Evolutionary conservation across 2,888 invertebrate species (phyloP), one percentile per base, ranked within the genome.

Genomic region (Drymonia ruficornis): DNA sequence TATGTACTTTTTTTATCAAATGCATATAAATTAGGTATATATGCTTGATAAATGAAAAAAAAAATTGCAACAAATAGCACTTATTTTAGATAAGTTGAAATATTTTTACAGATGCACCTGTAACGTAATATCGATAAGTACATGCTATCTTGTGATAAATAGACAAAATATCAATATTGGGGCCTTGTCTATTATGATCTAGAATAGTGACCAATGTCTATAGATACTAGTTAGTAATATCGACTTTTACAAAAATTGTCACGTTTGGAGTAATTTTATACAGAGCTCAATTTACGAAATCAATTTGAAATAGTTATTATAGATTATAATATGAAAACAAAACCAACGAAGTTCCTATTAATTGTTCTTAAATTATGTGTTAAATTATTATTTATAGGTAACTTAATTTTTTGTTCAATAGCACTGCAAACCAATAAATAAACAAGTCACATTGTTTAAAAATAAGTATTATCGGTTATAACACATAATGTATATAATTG

Each of bases 331-430:
- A 44, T 58, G 61, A 50, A 52, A 59, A 55, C 55, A 67, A 63
- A 59, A 58, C 49, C 58, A 63, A 69, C 58, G 34, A 62, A 73
- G 72, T 73, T 73, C 72, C 72, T 73, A 73, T 72, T 23, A 23
- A 23, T 73, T 66, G 59, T 61, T 64, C 49, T 53, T 59, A 62
- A 57, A 70, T 61, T 58, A 56, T 54, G 38, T 67, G 65, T 51
- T 47, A 34, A 12, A 34, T 42, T 16, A 54, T 49, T 63, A 54
- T 56, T 68, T 56, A 61, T 64, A 67, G 59, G 49, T 61, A 66
- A 55, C 49, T 60, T 49, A 59, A 61, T 45, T 59, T 59, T 60
- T 59, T 61, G 56, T 58, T 61, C 55, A 59, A 52, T 62, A 52
- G 56, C 48, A 56, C 60, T 63, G 61, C 61, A 62, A 65, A 62